Base-by-base conservation (phyloP, 1,140 invertebrate species). In the Drosophila ogumai region DNA sequence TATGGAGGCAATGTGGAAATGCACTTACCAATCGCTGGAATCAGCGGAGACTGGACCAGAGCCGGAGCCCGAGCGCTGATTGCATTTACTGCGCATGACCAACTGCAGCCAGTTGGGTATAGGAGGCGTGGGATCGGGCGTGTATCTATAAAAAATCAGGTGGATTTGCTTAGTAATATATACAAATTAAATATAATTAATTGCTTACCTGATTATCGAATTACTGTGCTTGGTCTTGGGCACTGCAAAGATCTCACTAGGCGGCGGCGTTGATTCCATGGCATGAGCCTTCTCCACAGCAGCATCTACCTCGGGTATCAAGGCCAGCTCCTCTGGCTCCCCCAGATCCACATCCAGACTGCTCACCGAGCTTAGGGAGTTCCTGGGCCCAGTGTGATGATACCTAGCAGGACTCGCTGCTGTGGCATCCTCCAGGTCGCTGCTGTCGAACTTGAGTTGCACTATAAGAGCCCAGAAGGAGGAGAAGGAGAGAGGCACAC, bases 21-120 rank as follows among this genome's bases (percentile, higher is more conserved):
- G 63, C 63, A 80, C 84, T 88, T 67, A 88, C 84, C 84, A 84
- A 75, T 88, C 84, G 50, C 78, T 81, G 44, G 22, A 12, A 52
- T 86, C 82, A 34, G 58, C 36, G 8, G 46, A 32, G 17, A 57
- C 22, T 31, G 79, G 71, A 17, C 63, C 52, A 15, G 49, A 47
- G 49, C 32, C 32, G 40, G 52, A 50, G 61, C 28, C 50, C 3
- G 71, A 9, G 6, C 82, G 76, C 41, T 82, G 75, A 81, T 81
- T 92, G 67, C 90, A 87, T 82, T 92, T 92, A 64, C 88, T 92
- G 47, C 86, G 90, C 88, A 92, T 91, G 12, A 93, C 92, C 73
- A 92, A 73, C 57, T 93, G 92, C 75, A 93, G 64, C 92, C 92
- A 93, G 61, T 92, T 92, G 50, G 92, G 92, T 19, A 91, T 75